Conservation (phyloP, 2,113 vertebrate genomes). For the Stigmatopora nigra region DNA sequence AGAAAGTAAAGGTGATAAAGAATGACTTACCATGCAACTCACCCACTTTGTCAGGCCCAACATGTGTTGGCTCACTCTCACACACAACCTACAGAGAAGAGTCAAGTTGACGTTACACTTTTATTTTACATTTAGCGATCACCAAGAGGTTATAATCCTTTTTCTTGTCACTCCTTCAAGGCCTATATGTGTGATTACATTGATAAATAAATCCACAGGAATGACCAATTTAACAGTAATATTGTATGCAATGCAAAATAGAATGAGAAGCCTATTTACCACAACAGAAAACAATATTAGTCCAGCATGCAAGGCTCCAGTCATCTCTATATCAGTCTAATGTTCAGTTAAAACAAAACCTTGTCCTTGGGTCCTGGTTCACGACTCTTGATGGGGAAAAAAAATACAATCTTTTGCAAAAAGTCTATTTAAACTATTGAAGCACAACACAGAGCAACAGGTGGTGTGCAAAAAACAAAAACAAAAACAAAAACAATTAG, state of each 20-base stretch:
- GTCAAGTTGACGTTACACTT: background rate
- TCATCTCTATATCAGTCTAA: constrained; percentile 42
- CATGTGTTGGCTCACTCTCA: constrained; percentile 50
- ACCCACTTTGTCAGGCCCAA: constrained; percentile 27
- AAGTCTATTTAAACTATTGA: background rate
- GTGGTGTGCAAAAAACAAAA: constrained; percentile 1
- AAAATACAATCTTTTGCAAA: background rate
- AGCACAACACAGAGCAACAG: constrained; percentile 1
- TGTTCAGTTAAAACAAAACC: constrained; percentile 22
- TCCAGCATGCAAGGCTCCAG: constrained; percentile 33
- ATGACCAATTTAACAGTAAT: background rate
- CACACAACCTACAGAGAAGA: constrained; percentile 48
- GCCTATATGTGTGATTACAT: background rate
- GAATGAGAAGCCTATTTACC: constrained; percentile 42
- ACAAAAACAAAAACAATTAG: background rate
- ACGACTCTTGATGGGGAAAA: background rate
- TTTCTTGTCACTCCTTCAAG: background rate
- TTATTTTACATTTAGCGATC: background rate
- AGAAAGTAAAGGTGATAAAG: background rate
- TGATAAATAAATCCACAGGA: background rate
- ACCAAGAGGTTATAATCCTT: background rate
- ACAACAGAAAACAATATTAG: constrained; percentile 39
- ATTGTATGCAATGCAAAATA: background rate
- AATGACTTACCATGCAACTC: constrained; percentile 52
- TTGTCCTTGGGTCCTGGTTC: constrained; percentile 6